These are phyloP conservation scores for Notoglanidium macrostoma DNA, from an alignment of 2,797 vertebrate species.

Conservation along the genomic window DNA sequence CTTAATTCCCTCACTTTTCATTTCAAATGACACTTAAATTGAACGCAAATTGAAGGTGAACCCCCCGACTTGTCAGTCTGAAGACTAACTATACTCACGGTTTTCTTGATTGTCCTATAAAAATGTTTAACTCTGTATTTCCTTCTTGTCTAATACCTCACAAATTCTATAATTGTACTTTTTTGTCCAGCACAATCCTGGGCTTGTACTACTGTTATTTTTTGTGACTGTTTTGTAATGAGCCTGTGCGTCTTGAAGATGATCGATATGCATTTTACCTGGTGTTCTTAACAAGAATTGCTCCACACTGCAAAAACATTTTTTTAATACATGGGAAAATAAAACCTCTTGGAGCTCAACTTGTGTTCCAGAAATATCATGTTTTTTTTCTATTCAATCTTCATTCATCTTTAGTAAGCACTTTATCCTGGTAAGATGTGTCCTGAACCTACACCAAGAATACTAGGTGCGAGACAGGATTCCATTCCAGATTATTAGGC, in stretches of 20 bases:
- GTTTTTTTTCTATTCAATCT: background rate
- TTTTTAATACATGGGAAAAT: slow-evolving; percentile 27
- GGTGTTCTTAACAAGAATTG: slow-evolving; percentile 8
- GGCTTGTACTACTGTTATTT: slow-evolving; percentile 60
- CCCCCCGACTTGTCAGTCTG: background rate
- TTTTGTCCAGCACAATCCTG: slow-evolving; percentile 38
- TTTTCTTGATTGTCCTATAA: background rate
- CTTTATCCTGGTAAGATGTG: no score
- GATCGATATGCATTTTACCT: slow-evolving; percentile 9
- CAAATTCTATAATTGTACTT: slow-evolving; percentile 34
- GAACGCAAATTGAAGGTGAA: background rate
- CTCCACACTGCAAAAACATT: slow-evolving; percentile 1
- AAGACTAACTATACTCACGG: background rate
- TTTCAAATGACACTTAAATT: background rate
- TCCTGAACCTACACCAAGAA: background rate
- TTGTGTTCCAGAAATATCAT: background rate
- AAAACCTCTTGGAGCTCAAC: slow-evolving; percentile 27
- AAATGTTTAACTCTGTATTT: background rate
- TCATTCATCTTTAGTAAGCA: background rate
- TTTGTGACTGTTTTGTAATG: background rate
- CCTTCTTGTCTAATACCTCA: slow-evolving; percentile 43
- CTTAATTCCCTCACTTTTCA: background rate
- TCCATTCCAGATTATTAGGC: background rate
- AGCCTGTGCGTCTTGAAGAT: slow-evolving; percentile 2
- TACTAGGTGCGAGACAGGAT: background rate